A percentile compares a stretch with the other conserved stretches of the same genome.
Conservation (phyloP, 2,113 vertebrate genomes). For the Turnix velox region DNA sequence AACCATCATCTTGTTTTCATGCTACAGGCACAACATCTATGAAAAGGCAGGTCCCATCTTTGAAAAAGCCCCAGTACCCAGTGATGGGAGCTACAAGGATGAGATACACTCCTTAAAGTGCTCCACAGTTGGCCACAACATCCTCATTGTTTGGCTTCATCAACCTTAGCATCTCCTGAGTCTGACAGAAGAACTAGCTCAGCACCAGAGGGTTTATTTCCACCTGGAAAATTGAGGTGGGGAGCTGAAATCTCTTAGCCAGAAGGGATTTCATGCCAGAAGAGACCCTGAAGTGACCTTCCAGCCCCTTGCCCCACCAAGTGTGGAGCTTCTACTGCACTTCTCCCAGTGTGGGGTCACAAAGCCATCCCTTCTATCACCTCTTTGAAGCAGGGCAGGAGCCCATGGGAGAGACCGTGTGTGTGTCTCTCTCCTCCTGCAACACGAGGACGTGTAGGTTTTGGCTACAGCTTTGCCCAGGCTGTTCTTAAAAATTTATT, state of each 20-base stretch:
- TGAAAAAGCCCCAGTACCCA: neutral
- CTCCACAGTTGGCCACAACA: neutral
- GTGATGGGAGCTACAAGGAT: neutral
- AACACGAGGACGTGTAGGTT: neutral
- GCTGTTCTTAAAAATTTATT: conserved; percentile 86
- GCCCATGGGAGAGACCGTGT: no score
- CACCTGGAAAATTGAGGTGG: neutral
- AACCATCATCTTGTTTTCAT: neutral
- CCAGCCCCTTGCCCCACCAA: neutral
- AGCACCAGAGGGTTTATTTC: neutral
- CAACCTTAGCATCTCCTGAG: neutral
- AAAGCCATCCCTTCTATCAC: neutral
- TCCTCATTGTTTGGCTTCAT: neutral
- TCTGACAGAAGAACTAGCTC: no score
- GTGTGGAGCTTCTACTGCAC: rapidly evolving
- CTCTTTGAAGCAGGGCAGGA: no score
- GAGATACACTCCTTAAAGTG: neutral
- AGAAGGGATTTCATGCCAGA: neutral
- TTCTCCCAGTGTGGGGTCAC: neutral
- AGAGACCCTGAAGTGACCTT: neutral
- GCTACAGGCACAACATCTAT: neutral
- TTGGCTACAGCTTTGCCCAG: conserved; percentile 61
- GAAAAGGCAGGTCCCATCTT: neutral
- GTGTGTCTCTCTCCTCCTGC: no score
- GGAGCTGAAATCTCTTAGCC: neutral